Evolutionary conservation across 2,113 vertebrate genomes (phyloP), one percentile per base, ranked within the genome.

Genomic region (Agelaius phoeniceus): DNA sequence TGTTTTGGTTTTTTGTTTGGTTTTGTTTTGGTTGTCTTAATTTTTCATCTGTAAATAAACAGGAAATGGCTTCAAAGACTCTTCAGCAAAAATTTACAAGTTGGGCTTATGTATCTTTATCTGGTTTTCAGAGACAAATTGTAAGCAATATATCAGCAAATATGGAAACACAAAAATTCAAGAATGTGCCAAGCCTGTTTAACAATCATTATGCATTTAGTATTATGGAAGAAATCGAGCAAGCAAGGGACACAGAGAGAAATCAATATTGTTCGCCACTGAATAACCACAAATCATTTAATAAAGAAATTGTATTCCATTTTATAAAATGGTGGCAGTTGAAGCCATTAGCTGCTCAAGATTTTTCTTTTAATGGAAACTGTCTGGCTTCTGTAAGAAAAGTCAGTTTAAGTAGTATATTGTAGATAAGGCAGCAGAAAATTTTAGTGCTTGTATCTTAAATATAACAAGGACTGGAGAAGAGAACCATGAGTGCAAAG

Each of bases 281-380:
- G 95, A 96, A 95, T 95, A 97, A 94, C 24, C 59, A 90, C 93
- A 93, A 93, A 96, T 89, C 27, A 69, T 97, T 96, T 96, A 16
- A 93, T 93, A 28, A 89, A 76, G 83, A 79, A 95, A 85, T 71
- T 78, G 22, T 63, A 83, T 93, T 69, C n/a, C 9, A 10, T 77
- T 80, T 77, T 41, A 77, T 95, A 93, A 95, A 78, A 62, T 84
- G 76, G 44, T 79, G 87, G 41, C 63, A 87, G 23, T 46, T 90
- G 79, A 95, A 81, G 21, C 30, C 79, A 73, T 97, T 92, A 93
- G 57, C 78, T 94, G n/a, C 44, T 96, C 20, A 61, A 37, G 6
- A 35, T 24, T 75, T 77, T 63, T 51, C 12, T 55, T 78, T 75
- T 44, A 15, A 10, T 33, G n/a, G 21, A 23, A 93, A 26, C 15